Conservation (phyloP, 1,140 invertebrate genomes). For the Pseudobourletiella spinata region DNA sequence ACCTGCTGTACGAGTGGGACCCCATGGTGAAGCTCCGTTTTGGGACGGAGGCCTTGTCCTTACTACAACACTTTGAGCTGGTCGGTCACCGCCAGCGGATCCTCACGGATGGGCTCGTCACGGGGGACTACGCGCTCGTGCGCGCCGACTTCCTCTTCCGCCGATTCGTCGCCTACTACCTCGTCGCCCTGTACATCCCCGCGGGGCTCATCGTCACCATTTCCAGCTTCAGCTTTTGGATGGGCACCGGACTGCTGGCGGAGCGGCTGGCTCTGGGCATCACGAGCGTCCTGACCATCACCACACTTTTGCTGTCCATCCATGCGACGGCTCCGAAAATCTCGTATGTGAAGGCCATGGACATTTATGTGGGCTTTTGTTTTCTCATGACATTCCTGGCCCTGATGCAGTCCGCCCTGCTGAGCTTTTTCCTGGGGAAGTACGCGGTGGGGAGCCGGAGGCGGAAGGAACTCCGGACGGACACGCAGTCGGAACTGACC, state of each 20-base stretch:
- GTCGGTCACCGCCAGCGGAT: background rate
- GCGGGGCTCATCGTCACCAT: constrained; percentile 49
- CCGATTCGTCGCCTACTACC: constrained; percentile 47
- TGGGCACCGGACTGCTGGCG: constrained; percentile 22
- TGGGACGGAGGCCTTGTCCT: background rate
- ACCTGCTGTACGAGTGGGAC: background rate
- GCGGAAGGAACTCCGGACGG: background rate
- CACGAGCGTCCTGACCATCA: constrained; percentile 42
- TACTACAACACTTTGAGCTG: background rate
- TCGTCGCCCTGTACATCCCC: constrained; percentile 48
- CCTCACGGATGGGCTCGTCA: background rate
- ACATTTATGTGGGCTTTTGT: constrained; percentile 46
- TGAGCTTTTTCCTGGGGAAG: background rate
- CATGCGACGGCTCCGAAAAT: constrained; percentile 46
- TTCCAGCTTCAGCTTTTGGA: constrained; percentile 42
- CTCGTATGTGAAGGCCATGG: constrained; percentile 45
- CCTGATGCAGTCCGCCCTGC: constrained; percentile 33
- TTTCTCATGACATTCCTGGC: constrained; percentile 46
- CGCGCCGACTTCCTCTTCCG: constrained; percentile 49
- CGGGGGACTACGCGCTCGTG: constrained; percentile 52
- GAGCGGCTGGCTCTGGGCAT: background rate
- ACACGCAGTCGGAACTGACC: background rate
- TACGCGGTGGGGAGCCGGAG: too few relatives aligned
- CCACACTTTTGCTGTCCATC: constrained; percentile 45
- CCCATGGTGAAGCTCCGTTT: background rate